phyloP scores from a whole-genome alignment of 2,797 vertebrate species.

The Arrhamphus sclerolepis region DNA sequence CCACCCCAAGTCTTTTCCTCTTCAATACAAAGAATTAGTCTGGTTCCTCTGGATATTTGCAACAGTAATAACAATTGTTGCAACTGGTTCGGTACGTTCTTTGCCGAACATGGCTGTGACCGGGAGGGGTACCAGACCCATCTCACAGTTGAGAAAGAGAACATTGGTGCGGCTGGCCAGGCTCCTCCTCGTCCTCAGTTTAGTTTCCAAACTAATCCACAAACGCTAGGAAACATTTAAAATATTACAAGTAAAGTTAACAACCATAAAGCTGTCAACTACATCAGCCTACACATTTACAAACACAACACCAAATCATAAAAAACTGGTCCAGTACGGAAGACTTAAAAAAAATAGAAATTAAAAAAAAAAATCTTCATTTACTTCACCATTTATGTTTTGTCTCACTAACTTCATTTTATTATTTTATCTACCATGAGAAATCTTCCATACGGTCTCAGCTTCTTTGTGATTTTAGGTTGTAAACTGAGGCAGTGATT shows the following conservation, averaged over 20 bases:
- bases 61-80: too few relatives aligned
- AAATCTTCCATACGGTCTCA: too few relatives aligned
- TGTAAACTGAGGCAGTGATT: conserved; percentile 18
- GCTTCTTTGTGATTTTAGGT: too few relatives aligned
- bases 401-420: too few relatives aligned
- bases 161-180: too few relatives aligned
- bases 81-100: too few relatives aligned
- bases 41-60: too few relatives aligned
- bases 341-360: neutral
- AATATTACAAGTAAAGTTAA: conserved; percentile 4
- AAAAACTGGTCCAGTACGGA: neutral
- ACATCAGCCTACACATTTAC: conserved; percentile 22
- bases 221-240: neutral
- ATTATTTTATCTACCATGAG: too few relatives aligned
- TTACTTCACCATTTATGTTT: too few relatives aligned
- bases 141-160: too few relatives aligned
- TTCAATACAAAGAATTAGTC: neutral
- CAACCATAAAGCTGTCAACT: conserved; percentile 3
- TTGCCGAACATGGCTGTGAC: too few relatives aligned
- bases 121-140: too few relatives aligned
- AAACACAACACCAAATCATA: neutral
- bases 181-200: conserved; percentile 11
- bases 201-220: conserved; percentile 2
- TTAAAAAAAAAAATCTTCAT: neutral
- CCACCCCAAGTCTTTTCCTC: neutral